A percentile compares a stretch with the other conserved stretches of the same genome.
phyloP scores from a whole-genome alignment of 2,888 invertebrate genomes.

The Agrotis clavis region DNA sequence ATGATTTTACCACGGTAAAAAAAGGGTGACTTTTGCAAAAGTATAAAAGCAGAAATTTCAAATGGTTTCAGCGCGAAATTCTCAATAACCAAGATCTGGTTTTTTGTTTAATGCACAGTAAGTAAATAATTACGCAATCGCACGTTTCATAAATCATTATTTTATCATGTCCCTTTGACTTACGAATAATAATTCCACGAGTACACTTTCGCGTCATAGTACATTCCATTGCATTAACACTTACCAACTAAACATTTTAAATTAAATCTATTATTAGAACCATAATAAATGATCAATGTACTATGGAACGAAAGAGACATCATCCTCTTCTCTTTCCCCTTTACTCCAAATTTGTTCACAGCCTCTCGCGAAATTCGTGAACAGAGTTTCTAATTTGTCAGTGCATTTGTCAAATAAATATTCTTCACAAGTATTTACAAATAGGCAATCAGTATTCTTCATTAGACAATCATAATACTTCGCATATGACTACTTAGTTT shows the following conservation, averaged over 20 bases:
- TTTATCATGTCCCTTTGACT: conserved; percentile 2
- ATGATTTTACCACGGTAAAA: too few species aligned
- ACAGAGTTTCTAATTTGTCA: conserved; percentile 58
- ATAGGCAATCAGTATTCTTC: conserved; percentile 44
- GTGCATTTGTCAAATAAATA: conserved; percentile 64
- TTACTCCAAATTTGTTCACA: conserved; percentile 78
- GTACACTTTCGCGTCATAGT: conserved; percentile 37
- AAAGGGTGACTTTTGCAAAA: too few species aligned
- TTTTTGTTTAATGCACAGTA: background rate
- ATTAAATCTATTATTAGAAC: conserved; percentile 28
- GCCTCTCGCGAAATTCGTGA: conserved; percentile 75
- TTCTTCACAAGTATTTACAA: conserved; percentile 53
- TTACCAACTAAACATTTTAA: conserved; percentile 10
- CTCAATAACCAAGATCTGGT: background rate
- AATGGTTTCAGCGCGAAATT: background rate
- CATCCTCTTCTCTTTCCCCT: conserved; percentile 37
- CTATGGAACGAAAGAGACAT: conserved; percentile 18
- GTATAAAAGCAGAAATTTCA: too few species aligned
- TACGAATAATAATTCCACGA: conserved; percentile 27
- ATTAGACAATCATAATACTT: conserved; percentile 63
- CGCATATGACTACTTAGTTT: conserved; percentile 59
- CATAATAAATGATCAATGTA: conserved; percentile 29
- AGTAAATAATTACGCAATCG: background rate
- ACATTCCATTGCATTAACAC: conserved; percentile 43
- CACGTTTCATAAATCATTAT: background rate